These are phyloP conservation scores for Pristionchus fissidentatus DNA, from an alignment of 2,888 invertebrate genomes.

Conservation along the genomic window DNA sequence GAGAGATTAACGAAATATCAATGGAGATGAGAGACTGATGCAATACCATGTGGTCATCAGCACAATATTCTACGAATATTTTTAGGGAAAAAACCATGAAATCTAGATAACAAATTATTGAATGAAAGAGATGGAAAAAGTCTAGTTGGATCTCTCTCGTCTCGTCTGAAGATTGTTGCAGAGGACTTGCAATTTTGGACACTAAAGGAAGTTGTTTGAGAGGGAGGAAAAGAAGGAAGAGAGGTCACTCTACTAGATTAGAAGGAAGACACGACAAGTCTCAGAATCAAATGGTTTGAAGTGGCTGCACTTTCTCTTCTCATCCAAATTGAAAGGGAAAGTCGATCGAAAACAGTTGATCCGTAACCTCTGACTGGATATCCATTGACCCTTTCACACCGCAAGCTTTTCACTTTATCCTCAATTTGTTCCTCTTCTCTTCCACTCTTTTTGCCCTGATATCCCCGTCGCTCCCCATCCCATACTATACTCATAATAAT, in stretches of 20 bases:
- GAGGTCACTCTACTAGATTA: slow-evolving; percentile 14
- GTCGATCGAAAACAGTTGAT: not conserved
- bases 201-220: not conserved
- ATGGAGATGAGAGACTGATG: not conserved
- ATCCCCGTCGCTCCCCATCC: not conserved
- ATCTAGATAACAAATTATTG: too few species aligned
- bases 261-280: not conserved
- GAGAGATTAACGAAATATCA: not conserved
- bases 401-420: not conserved
- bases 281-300: slow-evolving; percentile 1
- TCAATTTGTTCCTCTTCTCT: not conserved
- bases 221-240: not conserved
- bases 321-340: not conserved
- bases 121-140: not conserved
- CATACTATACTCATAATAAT: not conserved
- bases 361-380: slow-evolving; percentile 30
- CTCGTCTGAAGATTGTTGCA: slow-evolving; percentile 22
- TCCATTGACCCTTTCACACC: not conserved
- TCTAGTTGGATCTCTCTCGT: not conserved
- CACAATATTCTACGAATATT: too few species aligned
- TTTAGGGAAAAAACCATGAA: too few species aligned
- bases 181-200: slow-evolving; percentile 21
- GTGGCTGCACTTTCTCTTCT: not conserved
- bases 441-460: not conserved
- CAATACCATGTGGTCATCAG: too few species aligned